Conservation (phyloP, 30 jellyfish, hydroid and myxozoan genomes). For the Hydra vulgaris region DNA sequence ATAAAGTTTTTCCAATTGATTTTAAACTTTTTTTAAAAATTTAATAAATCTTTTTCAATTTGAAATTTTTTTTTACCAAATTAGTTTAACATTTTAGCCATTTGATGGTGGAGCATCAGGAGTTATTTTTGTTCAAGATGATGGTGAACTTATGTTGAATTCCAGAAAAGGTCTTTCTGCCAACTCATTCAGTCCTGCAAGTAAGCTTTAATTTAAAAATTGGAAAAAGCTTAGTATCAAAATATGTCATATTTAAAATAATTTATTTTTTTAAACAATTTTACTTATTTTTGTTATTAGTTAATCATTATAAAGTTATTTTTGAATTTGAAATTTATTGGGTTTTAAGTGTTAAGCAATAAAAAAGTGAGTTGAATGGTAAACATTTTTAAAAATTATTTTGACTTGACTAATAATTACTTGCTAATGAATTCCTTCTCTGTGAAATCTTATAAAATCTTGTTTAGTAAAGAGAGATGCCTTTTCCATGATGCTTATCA, state of each 20-base stretch:
- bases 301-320: no score
- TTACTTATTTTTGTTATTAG: no score
- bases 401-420: no score
- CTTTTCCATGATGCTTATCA: conserved; percentile 68
- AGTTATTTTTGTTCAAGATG: conserved; percentile 67
- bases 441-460: background rate
- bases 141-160: conserved; percentile 57
- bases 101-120: conserved; percentile 67
- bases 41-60: background rate
- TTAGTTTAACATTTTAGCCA: conserved; percentile 24
- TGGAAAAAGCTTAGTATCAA: background rate
- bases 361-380: no score
- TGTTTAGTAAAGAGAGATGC: conserved; percentile 45
- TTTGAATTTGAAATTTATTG: no score
- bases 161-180: conserved; percentile 77
- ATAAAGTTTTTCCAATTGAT: no score
- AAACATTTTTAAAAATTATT: no score
- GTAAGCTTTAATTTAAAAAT: background rate
- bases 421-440: no score
- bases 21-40: no score
- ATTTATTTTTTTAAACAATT: no score
- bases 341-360: no score
- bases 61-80: background rate
- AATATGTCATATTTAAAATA: background rate
- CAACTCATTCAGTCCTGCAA: conserved; percentile 35